phyloP scores from a whole-genome alignment of 2,888 invertebrate species.

The Helicoverpa assulta region DNA sequence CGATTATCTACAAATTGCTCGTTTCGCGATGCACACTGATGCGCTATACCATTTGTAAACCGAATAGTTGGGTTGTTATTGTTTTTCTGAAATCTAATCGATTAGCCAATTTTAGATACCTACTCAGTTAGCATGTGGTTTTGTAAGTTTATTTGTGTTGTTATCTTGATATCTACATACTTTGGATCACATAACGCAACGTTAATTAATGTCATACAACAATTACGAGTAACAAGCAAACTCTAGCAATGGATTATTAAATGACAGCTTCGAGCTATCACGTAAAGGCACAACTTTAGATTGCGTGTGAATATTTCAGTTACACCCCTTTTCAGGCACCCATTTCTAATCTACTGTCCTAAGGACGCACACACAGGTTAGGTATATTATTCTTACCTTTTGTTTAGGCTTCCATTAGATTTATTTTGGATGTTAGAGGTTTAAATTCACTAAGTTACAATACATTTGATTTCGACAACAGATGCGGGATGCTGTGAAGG shows the following conservation, averaged over 20 bases:
- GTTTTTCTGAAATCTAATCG: too few species aligned
- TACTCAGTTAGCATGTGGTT: too few species aligned
- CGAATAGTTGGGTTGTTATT: too few species aligned
- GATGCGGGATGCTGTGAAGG: constrained; percentile 78
- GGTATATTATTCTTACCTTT: constrained; percentile 48
- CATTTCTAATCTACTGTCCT: constrained; percentile 9
- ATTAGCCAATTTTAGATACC: too few species aligned
- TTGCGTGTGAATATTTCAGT: constrained; percentile 71
- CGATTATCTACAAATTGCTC: too few species aligned
- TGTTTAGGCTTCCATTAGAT: constrained; percentile 8
- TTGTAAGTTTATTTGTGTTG: too few species aligned
- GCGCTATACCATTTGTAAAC: too few species aligned
- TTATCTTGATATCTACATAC: too few species aligned
- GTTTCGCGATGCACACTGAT: too few species aligned
- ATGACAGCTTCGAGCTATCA: constrained; percentile 45
- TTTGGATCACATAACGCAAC: too few species aligned
- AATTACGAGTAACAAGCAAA: constrained; percentile 5
- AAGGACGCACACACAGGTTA: constrained; percentile 21
- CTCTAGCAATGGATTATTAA: constrained; percentile 30
- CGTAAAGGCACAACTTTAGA: constrained; percentile 70
- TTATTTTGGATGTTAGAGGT: constrained; percentile 33
- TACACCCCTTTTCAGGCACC: constrained; percentile 58
- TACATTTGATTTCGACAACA: constrained; percentile 68
- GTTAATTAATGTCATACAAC: background rate
- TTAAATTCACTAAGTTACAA: constrained; percentile 27